Conservation (phyloP, 2,113 vertebrate genomes). For the Rousettus leschenaultii region DNA sequence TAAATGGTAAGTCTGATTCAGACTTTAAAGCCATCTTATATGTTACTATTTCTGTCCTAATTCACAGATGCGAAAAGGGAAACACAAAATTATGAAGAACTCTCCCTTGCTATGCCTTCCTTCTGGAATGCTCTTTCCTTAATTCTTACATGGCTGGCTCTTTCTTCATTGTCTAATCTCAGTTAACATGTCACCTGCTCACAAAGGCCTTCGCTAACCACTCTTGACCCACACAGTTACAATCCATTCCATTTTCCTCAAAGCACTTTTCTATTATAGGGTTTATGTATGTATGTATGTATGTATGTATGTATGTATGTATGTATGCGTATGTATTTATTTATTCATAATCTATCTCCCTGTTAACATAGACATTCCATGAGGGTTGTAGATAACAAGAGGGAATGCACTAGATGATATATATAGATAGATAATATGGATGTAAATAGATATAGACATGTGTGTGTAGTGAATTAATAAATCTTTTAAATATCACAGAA, state of each 20-base stretch:
- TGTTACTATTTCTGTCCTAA: neutral
- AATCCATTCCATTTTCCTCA: neutral
- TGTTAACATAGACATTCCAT: neutral
- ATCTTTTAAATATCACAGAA: neutral
- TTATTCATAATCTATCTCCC: neutral
- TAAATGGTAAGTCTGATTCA: neutral
- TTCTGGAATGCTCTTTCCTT: neutral
- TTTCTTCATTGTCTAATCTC: neutral
- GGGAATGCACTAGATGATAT: neutral
- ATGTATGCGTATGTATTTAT: neutral
- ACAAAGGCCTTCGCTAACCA: neutral
- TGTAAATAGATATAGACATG: too few species aligned
- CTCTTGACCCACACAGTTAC: neutral
- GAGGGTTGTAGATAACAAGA: neutral
- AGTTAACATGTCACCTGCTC: neutral
- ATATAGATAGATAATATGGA: too few species aligned
- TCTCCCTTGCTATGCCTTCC: neutral
- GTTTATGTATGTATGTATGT: neutral
- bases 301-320: too few species aligned
- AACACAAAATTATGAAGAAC: neutral
- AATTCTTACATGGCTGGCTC: neutral
- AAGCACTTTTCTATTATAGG: neutral
- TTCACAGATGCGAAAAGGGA: neutral
- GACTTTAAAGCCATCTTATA: neutral
- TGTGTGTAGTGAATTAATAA: neutral